phyloP scores from a whole-genome alignment of 2,113 vertebrate species.

The Morone chrysops region DNA sequence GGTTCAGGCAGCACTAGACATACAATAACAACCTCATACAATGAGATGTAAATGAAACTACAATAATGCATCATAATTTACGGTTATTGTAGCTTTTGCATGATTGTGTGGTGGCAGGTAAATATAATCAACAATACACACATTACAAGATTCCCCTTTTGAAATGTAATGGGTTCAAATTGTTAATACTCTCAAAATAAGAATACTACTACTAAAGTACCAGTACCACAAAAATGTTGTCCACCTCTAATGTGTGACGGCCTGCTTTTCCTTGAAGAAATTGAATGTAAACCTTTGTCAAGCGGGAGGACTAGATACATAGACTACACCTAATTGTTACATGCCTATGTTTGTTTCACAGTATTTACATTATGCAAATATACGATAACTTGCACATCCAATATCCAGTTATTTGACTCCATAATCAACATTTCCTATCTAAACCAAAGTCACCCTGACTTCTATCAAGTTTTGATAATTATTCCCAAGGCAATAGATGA shows the following conservation, averaged over 20 bases:
- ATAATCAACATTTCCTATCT: conserved; percentile 17
- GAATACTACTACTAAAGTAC: background rate
- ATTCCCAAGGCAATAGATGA: conserved; percentile 66
- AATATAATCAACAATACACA: background rate
- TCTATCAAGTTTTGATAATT: conserved; percentile 65
- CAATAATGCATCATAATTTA: background rate
- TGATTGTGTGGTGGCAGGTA: background rate
- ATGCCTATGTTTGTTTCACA: conserved; percentile 18
- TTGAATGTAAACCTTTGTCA: background rate
- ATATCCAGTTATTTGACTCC: background rate
- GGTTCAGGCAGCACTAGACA: background rate
- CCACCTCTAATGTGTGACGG: background rate
- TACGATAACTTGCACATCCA: background rate
- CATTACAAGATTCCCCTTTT: background rate
- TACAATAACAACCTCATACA: background rate
- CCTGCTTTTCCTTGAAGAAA: background rate
- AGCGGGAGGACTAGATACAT: conserved; percentile 7
- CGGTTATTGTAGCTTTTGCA: background rate
- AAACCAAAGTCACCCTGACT: conserved; percentile 53
- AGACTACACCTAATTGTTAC: background rate
- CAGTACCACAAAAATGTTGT: background rate
- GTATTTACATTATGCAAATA: conserved; percentile 27
- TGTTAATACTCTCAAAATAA: background rate
- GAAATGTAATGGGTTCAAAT: background rate
- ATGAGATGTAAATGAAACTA: background rate